Evolutionary conservation across 2,797 vertebrate genomes (phyloP).

Genomic region (Hylomyscus alleni): DNA sequence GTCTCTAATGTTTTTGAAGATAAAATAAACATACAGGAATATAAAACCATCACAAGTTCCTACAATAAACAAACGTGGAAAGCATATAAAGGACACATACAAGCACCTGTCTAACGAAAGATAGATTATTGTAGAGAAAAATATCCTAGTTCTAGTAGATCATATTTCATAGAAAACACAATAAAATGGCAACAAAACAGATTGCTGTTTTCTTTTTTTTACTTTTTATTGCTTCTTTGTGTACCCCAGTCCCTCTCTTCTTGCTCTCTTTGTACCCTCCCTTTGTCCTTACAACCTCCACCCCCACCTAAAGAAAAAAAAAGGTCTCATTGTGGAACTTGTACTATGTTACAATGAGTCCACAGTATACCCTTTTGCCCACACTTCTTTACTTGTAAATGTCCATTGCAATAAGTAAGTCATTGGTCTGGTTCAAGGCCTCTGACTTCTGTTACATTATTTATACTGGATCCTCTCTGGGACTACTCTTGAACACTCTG

Average conservation of each 20-base stretch:
- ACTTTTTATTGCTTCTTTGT: neutral
- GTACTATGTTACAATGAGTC: neutral
- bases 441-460: neutral
- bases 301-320: neutral
- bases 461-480: neutral
- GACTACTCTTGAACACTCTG: neutral
- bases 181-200: slow-evolving; percentile 24
- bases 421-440: neutral
- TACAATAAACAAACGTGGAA: slow-evolving; percentile 40
- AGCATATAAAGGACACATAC: neutral
- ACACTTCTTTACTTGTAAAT: neutral
- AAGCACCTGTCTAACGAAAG: neutral
- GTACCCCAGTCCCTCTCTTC: neutral
- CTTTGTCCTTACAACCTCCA: neutral
- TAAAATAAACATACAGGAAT: slow-evolving; percentile 58
- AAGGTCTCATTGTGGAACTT: neutral
- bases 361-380: neutral
- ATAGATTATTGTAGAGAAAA: slow-evolving; percentile 5
- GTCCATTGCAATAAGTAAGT: neutral
- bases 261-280: neutral
- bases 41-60: slow-evolving; percentile 48
- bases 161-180: slow-evolving; percentile 55
- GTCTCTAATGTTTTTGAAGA: slow-evolving; percentile 41
- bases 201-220: neutral
- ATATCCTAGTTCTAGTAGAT: neutral